Conservation (phyloP, 2,888 invertebrate species). For the Oeneis ivallda region DNA sequence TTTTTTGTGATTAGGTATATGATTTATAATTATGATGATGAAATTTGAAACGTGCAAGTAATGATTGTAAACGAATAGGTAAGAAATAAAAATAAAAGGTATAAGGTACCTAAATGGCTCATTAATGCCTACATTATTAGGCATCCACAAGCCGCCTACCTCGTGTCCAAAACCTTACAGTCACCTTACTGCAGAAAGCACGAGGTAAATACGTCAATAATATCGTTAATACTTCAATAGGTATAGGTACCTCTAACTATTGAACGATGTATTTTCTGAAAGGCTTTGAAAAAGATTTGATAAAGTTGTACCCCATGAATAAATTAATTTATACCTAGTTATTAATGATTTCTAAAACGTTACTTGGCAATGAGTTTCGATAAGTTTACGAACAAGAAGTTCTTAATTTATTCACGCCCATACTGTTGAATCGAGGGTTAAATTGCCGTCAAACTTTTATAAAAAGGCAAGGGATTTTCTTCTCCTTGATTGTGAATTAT, state of each 20-base stretch:
- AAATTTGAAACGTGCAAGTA: no score
- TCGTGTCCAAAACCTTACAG: constrained; percentile 92
- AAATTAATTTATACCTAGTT: constrained; percentile 16
- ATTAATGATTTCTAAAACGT: constrained; percentile 34
- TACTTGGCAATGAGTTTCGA: constrained; percentile 30
- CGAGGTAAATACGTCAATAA: constrained; percentile 88
- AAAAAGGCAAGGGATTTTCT: constrained; percentile 28
- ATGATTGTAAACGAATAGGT: no score
- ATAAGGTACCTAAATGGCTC: no score
- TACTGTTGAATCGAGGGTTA: constrained; percentile 36
- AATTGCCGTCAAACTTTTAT: constrained; percentile 39
- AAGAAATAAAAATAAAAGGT: no score
- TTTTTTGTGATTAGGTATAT: no score
- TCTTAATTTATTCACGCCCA: constrained; percentile 40
- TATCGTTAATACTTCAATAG: no score
- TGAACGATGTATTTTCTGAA: background rate
- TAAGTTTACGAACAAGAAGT: constrained; percentile 33
- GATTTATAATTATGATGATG: no score
- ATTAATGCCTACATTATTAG: no score
- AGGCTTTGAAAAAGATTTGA: background rate
- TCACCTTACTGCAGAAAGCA: constrained; percentile 92
- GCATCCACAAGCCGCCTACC: constrained; percentile 85
- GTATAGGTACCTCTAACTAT: no score
- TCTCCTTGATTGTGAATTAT: constrained; percentile 30
- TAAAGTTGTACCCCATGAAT: constrained; percentile 15